Conservation (phyloP, 2,113 vertebrate species). For the Beaufortia kweichowensis region DNA sequence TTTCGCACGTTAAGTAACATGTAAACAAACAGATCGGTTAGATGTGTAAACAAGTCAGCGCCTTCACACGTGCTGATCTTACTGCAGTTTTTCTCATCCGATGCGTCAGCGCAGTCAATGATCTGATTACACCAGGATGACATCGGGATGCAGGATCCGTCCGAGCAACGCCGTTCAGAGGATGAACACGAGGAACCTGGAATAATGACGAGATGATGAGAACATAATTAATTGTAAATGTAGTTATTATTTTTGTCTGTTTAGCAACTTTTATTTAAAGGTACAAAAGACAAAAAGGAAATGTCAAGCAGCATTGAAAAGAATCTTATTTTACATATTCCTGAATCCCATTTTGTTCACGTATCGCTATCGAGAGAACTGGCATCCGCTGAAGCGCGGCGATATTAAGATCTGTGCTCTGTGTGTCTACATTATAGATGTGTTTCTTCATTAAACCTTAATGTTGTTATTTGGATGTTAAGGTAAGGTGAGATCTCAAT, state of each 20-base stretch:
- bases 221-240: not conserved
- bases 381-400: not conserved
- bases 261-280: no score
- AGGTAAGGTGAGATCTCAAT: not conserved
- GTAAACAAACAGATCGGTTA: not conserved
- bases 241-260: no score
- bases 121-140: constrained; percentile 83
- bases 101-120: constrained; percentile 83
- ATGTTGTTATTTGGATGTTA: constrained; percentile 13
- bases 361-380: not conserved
- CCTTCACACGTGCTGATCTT: constrained; percentile 58
- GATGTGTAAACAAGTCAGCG: not conserved
- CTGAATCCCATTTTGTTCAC: not conserved
- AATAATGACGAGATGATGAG: not conserved
- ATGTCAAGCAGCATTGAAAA: no score
- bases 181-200: constrained; percentile 74
- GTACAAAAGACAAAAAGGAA: no score
- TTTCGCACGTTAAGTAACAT: constrained; percentile 9
- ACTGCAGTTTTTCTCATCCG: constrained; percentile 85
- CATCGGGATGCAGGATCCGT: constrained; percentile 78
- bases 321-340: no score
- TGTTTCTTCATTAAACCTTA: constrained; percentile 19
- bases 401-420: not conserved
- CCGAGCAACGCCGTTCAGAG: constrained; percentile 78
- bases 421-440: constrained; percentile 25